These are phyloP conservation scores for Pseudolycoriella hygida DNA, from an alignment of 2,888 invertebrate species.

Conservation along the genomic window DNA sequence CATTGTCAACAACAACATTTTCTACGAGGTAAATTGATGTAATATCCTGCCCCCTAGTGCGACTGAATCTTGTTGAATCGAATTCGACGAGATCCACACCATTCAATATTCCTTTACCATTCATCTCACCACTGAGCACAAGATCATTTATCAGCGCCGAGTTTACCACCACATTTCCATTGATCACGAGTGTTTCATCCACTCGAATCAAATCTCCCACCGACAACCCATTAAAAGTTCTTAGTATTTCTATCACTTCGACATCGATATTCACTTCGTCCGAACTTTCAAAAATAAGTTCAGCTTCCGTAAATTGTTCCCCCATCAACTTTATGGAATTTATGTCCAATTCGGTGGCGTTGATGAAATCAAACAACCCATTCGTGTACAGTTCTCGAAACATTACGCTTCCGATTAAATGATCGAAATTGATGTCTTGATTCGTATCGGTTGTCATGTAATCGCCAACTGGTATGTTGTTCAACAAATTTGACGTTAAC, in stretches of 20 bases:
- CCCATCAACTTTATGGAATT: constrained; percentile 27
- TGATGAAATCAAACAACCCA: constrained; percentile 28
- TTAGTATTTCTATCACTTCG: constrained; percentile 21
- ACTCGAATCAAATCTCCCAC: constrained; percentile 17
- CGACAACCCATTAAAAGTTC: constrained; percentile 23
- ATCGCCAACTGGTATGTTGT: constrained; percentile 26
- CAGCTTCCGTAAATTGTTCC: constrained; percentile 23
- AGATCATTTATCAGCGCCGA: constrained; percentile 23
- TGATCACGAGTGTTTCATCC: constrained; percentile 19
- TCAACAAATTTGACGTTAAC: constrained; percentile 28
- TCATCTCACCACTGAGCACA: constrained; percentile 19
- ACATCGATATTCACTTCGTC: constrained; percentile 13
- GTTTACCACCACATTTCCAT: constrained; percentile 14
- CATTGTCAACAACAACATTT: not conserved
- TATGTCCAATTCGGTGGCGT: constrained; percentile 27
- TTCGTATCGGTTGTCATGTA: constrained; percentile 32
- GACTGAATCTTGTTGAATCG: not conserved
- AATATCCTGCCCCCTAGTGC: not conserved
- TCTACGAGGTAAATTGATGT: not conserved
- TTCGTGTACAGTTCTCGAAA: constrained; percentile 28
- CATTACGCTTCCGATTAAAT: constrained; percentile 26
- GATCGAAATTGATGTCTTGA: constrained; percentile 28
- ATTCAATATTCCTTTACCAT: constrained; percentile 15
- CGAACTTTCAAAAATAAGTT: constrained; percentile 23
- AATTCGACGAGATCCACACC: constrained; percentile 15